Evolutionary conservation across 2,113 vertebrate genomes (phyloP), one percentile per base, ranked within the genome.

Genomic region (Equus quagga): DNA sequence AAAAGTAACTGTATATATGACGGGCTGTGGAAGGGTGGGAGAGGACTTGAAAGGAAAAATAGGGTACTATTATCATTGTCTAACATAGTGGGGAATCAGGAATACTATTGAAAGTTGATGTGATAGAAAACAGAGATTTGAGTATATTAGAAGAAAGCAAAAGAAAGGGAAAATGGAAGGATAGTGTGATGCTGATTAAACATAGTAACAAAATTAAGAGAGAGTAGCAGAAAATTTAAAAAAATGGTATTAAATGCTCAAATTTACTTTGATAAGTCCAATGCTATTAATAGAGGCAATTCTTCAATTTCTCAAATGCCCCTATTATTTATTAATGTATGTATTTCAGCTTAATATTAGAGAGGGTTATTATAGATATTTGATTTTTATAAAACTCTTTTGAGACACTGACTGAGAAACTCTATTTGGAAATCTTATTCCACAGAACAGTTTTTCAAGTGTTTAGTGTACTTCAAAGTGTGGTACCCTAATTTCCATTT

Each of bases 401-500:
- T 92, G 44, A 96, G 36, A 91, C 54, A 83, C 26, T 78, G 13
- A 89, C 54, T 72, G 18, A 89, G 51, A 41, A 90, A 79, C 60
- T 95, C 54, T 70, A 91, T 89, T 73, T 93, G 60, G 70, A 98
- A 95, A 96, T 84, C 41, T 41, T 41, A 41, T 41, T 41, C 36
- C 36, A 41, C 36, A 41, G 36, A 41, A 94, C 41, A 46, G 62
- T 67, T 93, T 97, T 94, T 83, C 41, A 88, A 96, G 80, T 89
- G 24, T 97, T 91, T 72, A 69, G 51, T 75, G n/a, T 97, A 97
- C 96, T 83, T 95, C 75, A 89, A 97, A 97, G n/a, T 89, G 62
- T 88, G 46, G 93, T 75, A 89, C 41, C 95, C 89, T 96, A 92
- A 97, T 93, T 97, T 98, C 83, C 75, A 96, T 92, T 96, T 97